Base-by-base conservation (phyloP, 2,113 vertebrate species). In the Gnathonemus echidnorhynchus region DNA sequence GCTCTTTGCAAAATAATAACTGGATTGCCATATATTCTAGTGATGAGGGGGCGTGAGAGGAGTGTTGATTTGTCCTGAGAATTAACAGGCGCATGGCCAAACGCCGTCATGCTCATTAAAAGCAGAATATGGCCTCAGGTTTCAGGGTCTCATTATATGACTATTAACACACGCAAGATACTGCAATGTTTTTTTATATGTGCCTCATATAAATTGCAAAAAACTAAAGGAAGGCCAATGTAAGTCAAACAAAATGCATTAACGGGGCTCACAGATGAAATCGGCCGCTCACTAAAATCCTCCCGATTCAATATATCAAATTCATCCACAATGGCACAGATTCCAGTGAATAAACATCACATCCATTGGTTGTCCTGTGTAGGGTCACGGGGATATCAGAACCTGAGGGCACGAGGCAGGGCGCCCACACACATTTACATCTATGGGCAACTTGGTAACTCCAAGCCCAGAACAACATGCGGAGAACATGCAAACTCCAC, bases 21-120 rank as follows among this genome's bases (percentile, higher is more conserved):
- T 42, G 2, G 6, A 42, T 80, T 80, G 15, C 74, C 35, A 42
- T 80, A 19, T 42, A 80, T 80, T 80, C 74, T 80, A 42, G 35
- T 0, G 5, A 80, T 80, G 74, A 42, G 74, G 35, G 35, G 74
- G 74, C 35, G 35, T 80, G 35, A 42, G 74, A 39, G 74, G 35
- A 80, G 74, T 80, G 74, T 80, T 80, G 74, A 80, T 80, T 80
- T 80, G 74, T 80, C 74, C 35, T 80, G 74, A 80, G 15, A 39
- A 39, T 80, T 35, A 80, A 80, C 74, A 80, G 74, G 35, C 74
- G 2, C 74, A 80, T 39, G 31, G 35, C 74, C 74, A 80, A 80
- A 80, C 4, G 2, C 35, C 8, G 74, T 42, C 74, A 80, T 42
- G 74, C 35, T 80, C 74, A 42, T 80, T 42, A 35, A 42, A 80